Evolutionary conservation across 1,140 invertebrate genomes (phyloP).

Genomic region (Augochlora pura): DNA sequence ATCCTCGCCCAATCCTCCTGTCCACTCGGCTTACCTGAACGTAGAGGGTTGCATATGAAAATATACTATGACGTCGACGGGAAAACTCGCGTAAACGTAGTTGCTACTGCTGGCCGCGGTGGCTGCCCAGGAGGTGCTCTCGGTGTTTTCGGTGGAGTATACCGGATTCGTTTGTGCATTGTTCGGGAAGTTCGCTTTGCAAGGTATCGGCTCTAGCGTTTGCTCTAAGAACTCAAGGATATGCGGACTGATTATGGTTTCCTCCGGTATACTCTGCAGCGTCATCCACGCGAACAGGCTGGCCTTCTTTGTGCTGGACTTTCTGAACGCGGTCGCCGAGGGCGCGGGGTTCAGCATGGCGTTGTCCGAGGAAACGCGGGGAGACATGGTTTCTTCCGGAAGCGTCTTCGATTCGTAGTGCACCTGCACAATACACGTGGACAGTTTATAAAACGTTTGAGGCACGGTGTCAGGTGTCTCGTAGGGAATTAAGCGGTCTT

Average conservation of each 20-base stretch:
- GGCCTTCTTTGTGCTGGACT: slow-evolving; percentile 91
- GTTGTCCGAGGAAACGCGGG: slow-evolving; percentile 68
- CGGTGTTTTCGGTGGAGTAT: slow-evolving; percentile 72
- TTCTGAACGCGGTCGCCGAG: slow-evolving; percentile 74
- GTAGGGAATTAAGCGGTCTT: slow-evolving; percentile 16
- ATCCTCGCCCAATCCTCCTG: too few relatives aligned
- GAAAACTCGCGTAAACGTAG: slow-evolving; percentile 95
- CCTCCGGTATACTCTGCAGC: slow-evolving; percentile 96
- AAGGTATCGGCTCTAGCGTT: slow-evolving; percentile 94
- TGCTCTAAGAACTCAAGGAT: slow-evolving; percentile 97
- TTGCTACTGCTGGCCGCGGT: slow-evolving; percentile 84
- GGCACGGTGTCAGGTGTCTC: too few relatives aligned
- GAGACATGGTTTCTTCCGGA: slow-evolving; percentile 81
- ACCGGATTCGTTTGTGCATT: slow-evolving; percentile 72
- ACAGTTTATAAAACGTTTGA: too few relatives aligned
- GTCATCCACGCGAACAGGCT: slow-evolving; percentile 97
- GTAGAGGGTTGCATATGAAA: slow-evolving; percentile 98
- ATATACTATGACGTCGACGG: slow-evolving; percentile 99
- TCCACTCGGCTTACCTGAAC: slow-evolving; percentile 83
- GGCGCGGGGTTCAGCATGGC: slow-evolving; percentile 66
- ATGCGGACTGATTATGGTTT: slow-evolving; percentile 96
- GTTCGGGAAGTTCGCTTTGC: slow-evolving; percentile 81
- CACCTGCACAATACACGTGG: slow-evolving; percentile 78
- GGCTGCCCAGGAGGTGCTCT: slow-evolving; percentile 76
- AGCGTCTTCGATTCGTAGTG: slow-evolving; percentile 93